Percentiles rank a stretch among this genome's conserved stretches.
Conservation (phyloP, 2,888 invertebrate genomes). For the Synanthedon andrenaeformis region DNA sequence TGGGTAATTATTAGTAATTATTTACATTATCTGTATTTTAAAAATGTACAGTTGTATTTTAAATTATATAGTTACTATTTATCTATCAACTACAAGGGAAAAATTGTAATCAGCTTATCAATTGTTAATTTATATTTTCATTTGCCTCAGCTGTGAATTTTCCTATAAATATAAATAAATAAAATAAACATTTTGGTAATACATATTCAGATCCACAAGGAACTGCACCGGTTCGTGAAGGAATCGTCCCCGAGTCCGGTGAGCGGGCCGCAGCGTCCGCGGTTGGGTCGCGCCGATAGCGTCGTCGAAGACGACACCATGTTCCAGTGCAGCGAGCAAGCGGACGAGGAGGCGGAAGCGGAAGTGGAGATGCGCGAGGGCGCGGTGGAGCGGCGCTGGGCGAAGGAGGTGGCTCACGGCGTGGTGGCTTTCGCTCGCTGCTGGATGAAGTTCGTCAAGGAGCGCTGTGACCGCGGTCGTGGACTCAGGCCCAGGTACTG, state of each 20-base stretch:
- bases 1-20: too few species aligned
- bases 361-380: slow-evolving; percentile 1
- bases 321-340: slow-evolving; percentile 19
- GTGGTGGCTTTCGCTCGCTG: slow-evolving; percentile 68
- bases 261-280: slow-evolving; percentile 9
- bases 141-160: too few species aligned
- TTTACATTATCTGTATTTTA: too few species aligned
- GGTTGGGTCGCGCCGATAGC: slow-evolving; percentile 38
- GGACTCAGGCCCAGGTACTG: slow-evolving; percentile 76
- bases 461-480: slow-evolving; percentile 85
- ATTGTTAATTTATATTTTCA: too few species aligned
- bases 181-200: too few species aligned
- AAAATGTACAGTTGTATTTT: too few species aligned
- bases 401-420: slow-evolving; percentile 37
- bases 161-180: too few species aligned
- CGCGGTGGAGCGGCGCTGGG: slow-evolving; percentile 30
- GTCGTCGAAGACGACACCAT: slow-evolving; percentile 36
- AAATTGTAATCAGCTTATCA: too few species aligned
- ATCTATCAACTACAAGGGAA: too few species aligned
- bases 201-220: slow-evolving; percentile 73
- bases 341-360: slow-evolving; percentile 3
- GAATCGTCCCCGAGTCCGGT: slow-evolving; percentile 16
- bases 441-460: slow-evolving; percentile 92
- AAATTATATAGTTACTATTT: too few species aligned
- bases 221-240: slow-evolving; percentile 75